phyloP scores from a whole-genome alignment of 2,797 vertebrate species.

The Sebastes diploproa region DNA sequence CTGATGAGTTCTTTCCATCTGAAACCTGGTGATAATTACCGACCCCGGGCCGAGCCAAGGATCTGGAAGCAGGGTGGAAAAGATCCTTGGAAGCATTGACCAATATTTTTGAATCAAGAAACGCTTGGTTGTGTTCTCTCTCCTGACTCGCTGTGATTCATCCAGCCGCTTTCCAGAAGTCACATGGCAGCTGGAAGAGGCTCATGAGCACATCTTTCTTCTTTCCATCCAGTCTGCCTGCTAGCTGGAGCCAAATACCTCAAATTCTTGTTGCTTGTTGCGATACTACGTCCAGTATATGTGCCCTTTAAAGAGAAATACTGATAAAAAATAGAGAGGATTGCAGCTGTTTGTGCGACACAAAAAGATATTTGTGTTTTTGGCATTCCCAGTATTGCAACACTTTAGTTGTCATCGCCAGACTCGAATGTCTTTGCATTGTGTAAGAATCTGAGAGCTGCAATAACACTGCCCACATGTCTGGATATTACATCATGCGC shows the following conservation, averaged over 20 bases:
- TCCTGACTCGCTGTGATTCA: conserved; percentile 64
- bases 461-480: neutral
- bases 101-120: conserved; percentile 58
- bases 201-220: conserved; percentile 53
- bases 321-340: neutral
- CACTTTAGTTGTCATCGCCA: neutral
- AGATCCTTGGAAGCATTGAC: conserved; percentile 60
- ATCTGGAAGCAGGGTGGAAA: conserved; percentile 59
- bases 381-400: conserved; percentile 24
- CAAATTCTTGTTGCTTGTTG: conserved; percentile 55
- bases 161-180: conserved; percentile 39
- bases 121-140: conserved; percentile 35
- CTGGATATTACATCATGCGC: conserved; percentile 11
- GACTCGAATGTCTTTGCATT: conserved; percentile 5
- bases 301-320: neutral
- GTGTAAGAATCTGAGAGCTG: conserved; percentile 20
- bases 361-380: neutral
- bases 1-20: conserved; percentile 73
- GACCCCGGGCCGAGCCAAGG: conserved; percentile 42
- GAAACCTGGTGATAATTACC: conserved; percentile 74
- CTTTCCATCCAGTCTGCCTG: conserved; percentile 42
- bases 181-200: conserved; percentile 61
- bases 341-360: neutral
- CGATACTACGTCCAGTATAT: conserved; percentile 40
- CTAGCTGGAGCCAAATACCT: conserved; percentile 50